Base-by-base conservation (phyloP, 2,888 invertebrate species). In the Dendrolimus houi region DNA sequence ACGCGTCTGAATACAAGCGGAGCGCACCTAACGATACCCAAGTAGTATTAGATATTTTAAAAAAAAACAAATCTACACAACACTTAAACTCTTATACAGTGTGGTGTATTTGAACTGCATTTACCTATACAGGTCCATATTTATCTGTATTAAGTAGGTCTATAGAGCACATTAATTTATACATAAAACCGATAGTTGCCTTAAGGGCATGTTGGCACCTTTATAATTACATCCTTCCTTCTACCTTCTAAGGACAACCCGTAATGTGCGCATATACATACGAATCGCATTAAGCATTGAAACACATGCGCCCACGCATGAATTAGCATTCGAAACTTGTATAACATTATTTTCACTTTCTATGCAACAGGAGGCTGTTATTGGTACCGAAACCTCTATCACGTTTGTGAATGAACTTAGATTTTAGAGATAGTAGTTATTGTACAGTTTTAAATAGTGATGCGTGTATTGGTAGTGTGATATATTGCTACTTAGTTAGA, bases 331-430 rank as follows among this genome's bases (percentile, higher is more conserved):
- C 75, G 69, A 72, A 79, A 76, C 79, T 72, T 63, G 77, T 73
- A 70, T 72, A 64, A 69, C 71, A 72, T 65, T 71, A 72, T 77
- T 85, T 86, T 86, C 85, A 84, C 86, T 87, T 85, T 86, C 72
- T 64, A 75, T 74, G 64, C 68, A 58, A 56, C 56, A 59, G 52
- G 47, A 47, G 12, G 47, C 47, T 10, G 47, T 47, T 47, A 47
- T 47, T 47, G 9, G 47, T 47, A 47, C 2, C 12, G 12, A 47
- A 47, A 12, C 47, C 9, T 47, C 47, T 47, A 47, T 47, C 47
- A 12, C 47, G 47, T 47, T 47, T 47, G 12, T 47, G 47, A 47
- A 56, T 56, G 14, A 9, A 42, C 52, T 14, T 40, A 17, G 41
- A 42, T 53, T 53, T 56, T 7, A 41, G 47, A 47, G 8, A 47